A percentile compares a stretch with the other conserved stretches of the same genome.
phyloP scores from a whole-genome alignment of 2,888 invertebrate species.

The Macropis europaea region DNA sequence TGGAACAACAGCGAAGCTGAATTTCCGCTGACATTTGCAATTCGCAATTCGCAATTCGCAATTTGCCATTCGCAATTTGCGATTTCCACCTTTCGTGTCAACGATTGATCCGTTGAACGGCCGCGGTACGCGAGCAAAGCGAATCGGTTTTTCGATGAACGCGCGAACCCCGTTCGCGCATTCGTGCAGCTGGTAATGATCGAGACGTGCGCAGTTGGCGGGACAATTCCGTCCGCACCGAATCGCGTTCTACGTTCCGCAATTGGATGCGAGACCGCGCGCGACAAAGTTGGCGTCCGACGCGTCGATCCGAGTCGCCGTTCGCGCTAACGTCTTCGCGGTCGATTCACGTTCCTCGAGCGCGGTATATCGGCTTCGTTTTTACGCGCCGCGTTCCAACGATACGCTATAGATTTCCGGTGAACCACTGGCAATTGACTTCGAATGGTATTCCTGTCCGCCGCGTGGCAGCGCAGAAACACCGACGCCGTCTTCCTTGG shows the following conservation, averaged over 20 bases:
- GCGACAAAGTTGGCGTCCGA: constrained; percentile 39
- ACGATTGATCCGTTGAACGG: too few relatives aligned
- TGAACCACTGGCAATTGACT: neutral
- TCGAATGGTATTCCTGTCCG: neutral
- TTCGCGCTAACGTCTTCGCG: constrained; percentile 17
- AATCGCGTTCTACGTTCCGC: constrained; percentile 11
- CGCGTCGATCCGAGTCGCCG: constrained; percentile 32
- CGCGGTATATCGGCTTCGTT: too few relatives aligned
- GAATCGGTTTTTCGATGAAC: too few relatives aligned
- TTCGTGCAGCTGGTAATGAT: constrained; percentile 17
- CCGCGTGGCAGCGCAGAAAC: neutral
- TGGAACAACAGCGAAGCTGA: neutral
- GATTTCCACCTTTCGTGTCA: too few relatives aligned
- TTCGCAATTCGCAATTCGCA: too few relatives aligned
- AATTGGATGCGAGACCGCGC: constrained; percentile 25
- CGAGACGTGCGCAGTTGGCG: constrained; percentile 37
- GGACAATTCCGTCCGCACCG: constrained; percentile 16
- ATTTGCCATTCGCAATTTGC: too few relatives aligned
- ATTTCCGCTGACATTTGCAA: neutral
- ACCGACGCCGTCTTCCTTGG: neutral
- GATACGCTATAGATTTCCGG: neutral
- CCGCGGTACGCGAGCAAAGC: too few relatives aligned
- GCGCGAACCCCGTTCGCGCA: constrained; percentile 3
- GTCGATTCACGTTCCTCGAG: constrained; percentile 22
- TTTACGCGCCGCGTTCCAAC: neutral